phyloP scores from a whole-genome alignment of 1,140 invertebrate genomes.

The Himalopsyche phryganea region DNA sequence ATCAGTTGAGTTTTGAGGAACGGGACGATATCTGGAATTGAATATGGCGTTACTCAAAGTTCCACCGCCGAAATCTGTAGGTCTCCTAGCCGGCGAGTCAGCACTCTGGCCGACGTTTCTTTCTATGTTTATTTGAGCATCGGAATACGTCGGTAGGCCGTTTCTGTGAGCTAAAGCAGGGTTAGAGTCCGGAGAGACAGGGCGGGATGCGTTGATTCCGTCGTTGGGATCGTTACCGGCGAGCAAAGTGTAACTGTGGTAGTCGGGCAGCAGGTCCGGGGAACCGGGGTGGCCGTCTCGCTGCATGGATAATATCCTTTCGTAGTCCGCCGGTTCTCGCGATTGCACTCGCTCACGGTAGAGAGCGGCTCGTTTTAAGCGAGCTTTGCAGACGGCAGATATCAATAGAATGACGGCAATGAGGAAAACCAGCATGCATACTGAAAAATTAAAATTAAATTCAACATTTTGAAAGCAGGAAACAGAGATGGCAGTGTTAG shows the following conservation, averaged over 20 bases:
- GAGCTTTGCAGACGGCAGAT: slow-evolving; percentile 26
- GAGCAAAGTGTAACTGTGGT: slow-evolving; percentile 7
- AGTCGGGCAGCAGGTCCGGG: neutral
- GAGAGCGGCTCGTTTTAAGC: slow-evolving; percentile 18
- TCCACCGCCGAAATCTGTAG: slow-evolving; percentile 30
- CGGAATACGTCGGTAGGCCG: slow-evolving; percentile 4
- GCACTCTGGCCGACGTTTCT: neutral
- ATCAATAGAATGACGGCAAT: slow-evolving; percentile 18
- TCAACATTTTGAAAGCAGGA: too few relatives aligned
- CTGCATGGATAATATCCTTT: neutral
- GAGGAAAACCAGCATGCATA: slow-evolving; percentile 22
- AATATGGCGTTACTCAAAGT: slow-evolving; percentile 29
- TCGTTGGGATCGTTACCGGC: neutral
- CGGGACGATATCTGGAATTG: slow-evolving; percentile 26
- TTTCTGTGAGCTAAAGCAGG: neutral
- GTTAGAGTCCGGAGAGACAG: neutral
- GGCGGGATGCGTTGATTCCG: neutral
- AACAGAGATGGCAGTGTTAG: too few relatives aligned
- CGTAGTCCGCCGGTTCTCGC: neutral
- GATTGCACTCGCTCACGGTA: neutral
- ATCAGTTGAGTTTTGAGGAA: slow-evolving; percentile 18
- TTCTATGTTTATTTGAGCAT: neutral
- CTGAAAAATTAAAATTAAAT: slow-evolving; percentile 19
- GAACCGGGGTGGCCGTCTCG: neutral
- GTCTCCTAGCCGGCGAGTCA: slow-evolving; percentile 18